Base-by-base conservation (phyloP, 2,797 vertebrate species). In the Ceryle rudis region DNA sequence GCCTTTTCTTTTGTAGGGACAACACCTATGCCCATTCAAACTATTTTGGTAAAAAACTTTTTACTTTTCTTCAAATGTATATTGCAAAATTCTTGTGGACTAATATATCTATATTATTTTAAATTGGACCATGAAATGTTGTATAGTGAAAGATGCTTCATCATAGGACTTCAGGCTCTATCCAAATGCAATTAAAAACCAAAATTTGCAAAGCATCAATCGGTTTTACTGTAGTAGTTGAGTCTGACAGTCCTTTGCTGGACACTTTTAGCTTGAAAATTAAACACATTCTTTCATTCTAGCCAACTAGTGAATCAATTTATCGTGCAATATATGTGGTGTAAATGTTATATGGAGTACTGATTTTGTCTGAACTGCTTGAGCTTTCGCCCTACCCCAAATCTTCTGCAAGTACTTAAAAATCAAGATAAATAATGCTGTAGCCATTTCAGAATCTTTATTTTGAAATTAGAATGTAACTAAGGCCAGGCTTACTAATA, bases 301-400 rank as follows among this genome's bases (percentile, higher is more conserved):
- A 1, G 58, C 13, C 29, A 55, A 44, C 71, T 39, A 51, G n/a
- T 41, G 75, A 67, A 67, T 58, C 25, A 51, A 61, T 57, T 51
- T 83, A 20, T 65, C 0, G 0, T 58, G 51, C 41, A 74, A 28
- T 14, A 6, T 83, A 5, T 4, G 5, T 42, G 19, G 14, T 55
- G 15, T 41, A 25, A n/a, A 47, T 2, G 0, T 67, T 54, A 7
- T 9, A 16, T 3, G 33, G 8, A 44, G 9, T 33, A 39, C 13
- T 67, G 60, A 18, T 7, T 54, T 61, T 79, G 47, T 17, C 58
- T 41, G n/a, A 78, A 58, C 79, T 81, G 25, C 39, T 86, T 37
- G 60, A 70, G 42, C 42, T 89, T 81, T 86, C 7, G 9, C 31
- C 7, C 21, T 85, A 29, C 28, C 11, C 18, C 8, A 69, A 11